Evolutionary conservation across 2,888 invertebrate species (phyloP).

Genomic region (Drosophila borealis): DNA sequence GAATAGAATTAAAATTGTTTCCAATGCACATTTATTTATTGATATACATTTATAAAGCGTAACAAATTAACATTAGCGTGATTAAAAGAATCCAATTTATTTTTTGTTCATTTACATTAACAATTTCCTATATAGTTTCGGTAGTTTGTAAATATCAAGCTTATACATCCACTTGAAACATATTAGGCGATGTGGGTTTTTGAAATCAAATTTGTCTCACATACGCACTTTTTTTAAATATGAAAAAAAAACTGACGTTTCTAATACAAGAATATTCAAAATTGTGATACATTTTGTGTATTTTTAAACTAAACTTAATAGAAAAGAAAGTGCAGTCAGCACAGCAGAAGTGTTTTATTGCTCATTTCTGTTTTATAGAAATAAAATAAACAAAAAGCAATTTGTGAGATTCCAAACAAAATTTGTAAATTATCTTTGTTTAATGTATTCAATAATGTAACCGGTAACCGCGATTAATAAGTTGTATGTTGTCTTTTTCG

Average conservation of each 20-base stretch:
- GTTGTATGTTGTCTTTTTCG: slow-evolving; percentile 22
- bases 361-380: slow-evolving; percentile 37
- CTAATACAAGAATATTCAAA: slow-evolving; percentile 58
- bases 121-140: slow-evolving; percentile 33
- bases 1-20: slow-evolving; percentile 11
- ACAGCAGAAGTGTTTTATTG: slow-evolving; percentile 15
- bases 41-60: neutral
- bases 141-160: slow-evolving; percentile 83
- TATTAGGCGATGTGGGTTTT: slow-evolving; percentile 48
- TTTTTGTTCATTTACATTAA: neutral
- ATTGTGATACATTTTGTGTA: slow-evolving; percentile 78
- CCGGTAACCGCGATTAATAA: slow-evolving; percentile 11
- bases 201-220: slow-evolving; percentile 56
- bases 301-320: slow-evolving; percentile 46
- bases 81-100: neutral
- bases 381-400: neutral
- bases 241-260: slow-evolving; percentile 12
- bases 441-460: slow-evolving; percentile 29
- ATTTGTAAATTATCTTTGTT: slow-evolving; percentile 23
- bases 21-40: slow-evolving; percentile 9
- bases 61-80: neutral
- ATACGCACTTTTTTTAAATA: slow-evolving; percentile 28
- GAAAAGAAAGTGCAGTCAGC: slow-evolving; percentile 48
- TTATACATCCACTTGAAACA: slow-evolving; percentile 57
- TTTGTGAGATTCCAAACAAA: neutral